Base-by-base conservation (phyloP, 2,113 vertebrate species). In the Plectropomus leopardus region DNA sequence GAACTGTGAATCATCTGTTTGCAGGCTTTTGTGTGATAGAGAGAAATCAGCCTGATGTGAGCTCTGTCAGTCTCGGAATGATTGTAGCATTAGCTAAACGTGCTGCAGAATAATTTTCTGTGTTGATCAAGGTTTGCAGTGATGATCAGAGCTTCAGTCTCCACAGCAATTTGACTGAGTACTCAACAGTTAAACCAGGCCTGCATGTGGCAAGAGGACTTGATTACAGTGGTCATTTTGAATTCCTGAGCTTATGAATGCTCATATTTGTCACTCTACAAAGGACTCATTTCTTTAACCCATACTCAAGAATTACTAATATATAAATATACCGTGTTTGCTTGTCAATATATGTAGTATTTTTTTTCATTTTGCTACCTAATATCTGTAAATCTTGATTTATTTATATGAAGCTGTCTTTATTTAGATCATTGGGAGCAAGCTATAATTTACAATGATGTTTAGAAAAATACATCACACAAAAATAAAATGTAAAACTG, bases 1-100 rank as follows among this genome's bases (percentile, higher is more conserved):
- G 45, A 40, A 60, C 6, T 42, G 47, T 69, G 60, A 65, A 65
- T 80, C 23, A 65, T 72, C 7, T 57, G 51, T 60, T 76, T 72
- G 57, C 61, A 69, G 44, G 17, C 4, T 1, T 68, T 63, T 36
- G 36, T n/a, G 55, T 21, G 21, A 57, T 17, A 16, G 24, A 63
- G 58, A 65, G 42, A 24, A 36, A 71, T 70, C 51, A 4, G 68
- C 16, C 21, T 5, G 19, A 47, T 19, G 45, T 24, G 26, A 67
- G 34, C 50, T 45, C 42, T 40, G 59, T 30, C 72, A 40, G n/a
- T 44, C 48, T 60, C 28, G 16, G 32, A 51, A 65, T 64, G 32
- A 78, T 76, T 57, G 40, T 13, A 24, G 74, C 51, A 15, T 67
- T 47, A 63, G 34, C 67, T 66, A 50, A 72, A 69, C 5, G 15